phyloP scores from a whole-genome alignment of 2,888 invertebrate genomes.

The Rotaria sp. region DNA sequence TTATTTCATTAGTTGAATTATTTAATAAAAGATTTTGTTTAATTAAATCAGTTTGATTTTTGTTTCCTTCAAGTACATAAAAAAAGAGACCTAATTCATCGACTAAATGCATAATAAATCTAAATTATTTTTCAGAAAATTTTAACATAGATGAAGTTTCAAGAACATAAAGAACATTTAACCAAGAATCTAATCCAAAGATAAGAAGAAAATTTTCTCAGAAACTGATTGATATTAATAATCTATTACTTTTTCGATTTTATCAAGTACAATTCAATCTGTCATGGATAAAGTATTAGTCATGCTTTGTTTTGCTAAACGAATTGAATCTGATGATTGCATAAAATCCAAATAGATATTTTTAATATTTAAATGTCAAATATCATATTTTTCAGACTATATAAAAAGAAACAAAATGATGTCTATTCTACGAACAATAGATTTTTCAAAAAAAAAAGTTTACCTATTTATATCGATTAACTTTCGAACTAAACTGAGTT shows the following conservation, averaged over 20 bases:
- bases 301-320: not conserved
- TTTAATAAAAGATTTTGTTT: not conserved
- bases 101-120: not conserved
- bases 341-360: not conserved
- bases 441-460: too few relatives aligned
- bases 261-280: not conserved
- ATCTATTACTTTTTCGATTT: not conserved
- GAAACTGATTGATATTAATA: not conserved
- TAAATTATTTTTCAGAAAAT: not conserved
- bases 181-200: not conserved
- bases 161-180: not conserved
- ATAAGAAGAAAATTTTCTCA: not conserved
- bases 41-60: not conserved
- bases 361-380: constrained; percentile 1
- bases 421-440: too few relatives aligned
- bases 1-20: not conserved
- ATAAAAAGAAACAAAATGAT: not conserved
- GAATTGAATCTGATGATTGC: not conserved
- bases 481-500: too few relatives aligned
- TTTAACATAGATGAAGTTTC: not conserved
- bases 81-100: not conserved
- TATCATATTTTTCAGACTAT: constrained; percentile 18
- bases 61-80: not conserved
- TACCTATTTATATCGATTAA: too few relatives aligned
- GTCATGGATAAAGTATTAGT: not conserved